phyloP scores from a whole-genome alignment of 2,113 vertebrate species.

The Triplophysa dalaica region DNA sequence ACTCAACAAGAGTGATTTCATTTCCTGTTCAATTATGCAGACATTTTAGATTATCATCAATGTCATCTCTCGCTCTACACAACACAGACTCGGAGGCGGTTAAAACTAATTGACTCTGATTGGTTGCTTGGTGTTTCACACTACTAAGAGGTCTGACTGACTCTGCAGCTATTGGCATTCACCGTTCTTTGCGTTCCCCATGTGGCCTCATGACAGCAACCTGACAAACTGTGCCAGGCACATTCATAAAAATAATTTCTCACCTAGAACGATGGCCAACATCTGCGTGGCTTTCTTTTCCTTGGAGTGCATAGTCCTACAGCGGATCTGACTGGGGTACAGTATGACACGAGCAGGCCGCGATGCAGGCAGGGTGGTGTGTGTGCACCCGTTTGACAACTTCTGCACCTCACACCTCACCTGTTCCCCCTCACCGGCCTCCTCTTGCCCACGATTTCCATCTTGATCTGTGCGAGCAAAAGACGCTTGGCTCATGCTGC shows the following conservation, averaged over 20 bases:
- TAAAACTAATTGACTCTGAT: conserved; percentile 27
- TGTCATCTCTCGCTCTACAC: conserved; percentile 45
- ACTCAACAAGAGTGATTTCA: conserved; percentile 28
- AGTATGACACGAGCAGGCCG: conserved; percentile 64
- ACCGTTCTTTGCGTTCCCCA: neutral
- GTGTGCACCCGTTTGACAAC: conserved; percentile 79
- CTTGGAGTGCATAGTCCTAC: conserved; percentile 81
- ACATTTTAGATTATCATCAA: conserved; percentile 60
- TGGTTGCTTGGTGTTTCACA: neutral
- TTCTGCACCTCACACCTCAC: conserved; percentile 79
- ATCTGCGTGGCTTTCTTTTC: conserved; percentile 96
- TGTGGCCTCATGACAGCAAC: neutral
- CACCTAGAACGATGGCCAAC: conserved; percentile 91
- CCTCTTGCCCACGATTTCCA: conserved; percentile 57
- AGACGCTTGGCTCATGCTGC: conserved; percentile 86
- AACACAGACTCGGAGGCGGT: neutral
- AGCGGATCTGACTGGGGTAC: conserved; percentile 63
- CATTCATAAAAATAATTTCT: conserved; percentile 60
- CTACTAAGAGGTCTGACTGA: conserved; percentile 2
- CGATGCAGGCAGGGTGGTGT: conserved; percentile 69
- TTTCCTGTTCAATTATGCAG: conserved; percentile 58
- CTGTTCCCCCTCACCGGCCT: conserved; percentile 49
- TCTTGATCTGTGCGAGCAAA: conserved; percentile 71
- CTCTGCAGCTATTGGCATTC: conserved; percentile 7
- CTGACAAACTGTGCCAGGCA: neutral